These are phyloP conservation scores for Frankliniella intonsa DNA, from an alignment of 2,888 invertebrate genomes.

Conservation along the genomic window DNA sequence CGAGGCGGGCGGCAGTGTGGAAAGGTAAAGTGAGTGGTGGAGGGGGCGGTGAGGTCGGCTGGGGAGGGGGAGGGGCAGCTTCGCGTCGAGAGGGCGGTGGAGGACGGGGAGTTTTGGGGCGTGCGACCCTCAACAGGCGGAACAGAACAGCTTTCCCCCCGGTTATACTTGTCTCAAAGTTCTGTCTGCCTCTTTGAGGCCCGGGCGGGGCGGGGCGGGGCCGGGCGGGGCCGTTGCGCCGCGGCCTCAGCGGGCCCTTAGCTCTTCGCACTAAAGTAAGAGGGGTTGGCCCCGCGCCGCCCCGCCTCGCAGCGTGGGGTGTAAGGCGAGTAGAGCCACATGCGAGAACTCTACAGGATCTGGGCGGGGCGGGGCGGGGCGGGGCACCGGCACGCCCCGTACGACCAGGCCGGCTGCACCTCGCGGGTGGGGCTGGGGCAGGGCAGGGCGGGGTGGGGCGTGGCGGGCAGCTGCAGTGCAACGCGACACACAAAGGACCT, in stretches of 20 bases:
- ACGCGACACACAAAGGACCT: constrained; percentile 10
- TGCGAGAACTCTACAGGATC: background rate
- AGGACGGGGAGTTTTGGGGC: background rate
- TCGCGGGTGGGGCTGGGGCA: too few relatives aligned
- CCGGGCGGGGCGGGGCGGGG: background rate
- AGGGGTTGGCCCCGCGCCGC: too few relatives aligned
- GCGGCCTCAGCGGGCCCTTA: too few relatives aligned
- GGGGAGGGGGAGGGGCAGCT: background rate
- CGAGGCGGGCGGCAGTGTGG: background rate
- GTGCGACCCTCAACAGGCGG: constrained; percentile 23
- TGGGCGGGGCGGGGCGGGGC: too few relatives aligned
- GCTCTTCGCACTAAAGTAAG: background rate
- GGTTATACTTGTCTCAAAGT: constrained; percentile 15
- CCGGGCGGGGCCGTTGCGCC: background rate
- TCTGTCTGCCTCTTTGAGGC: constrained; percentile 17
- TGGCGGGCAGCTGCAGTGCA: background rate
- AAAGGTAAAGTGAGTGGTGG: background rate
- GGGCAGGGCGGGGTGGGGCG: background rate
- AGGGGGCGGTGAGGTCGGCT: too few relatives aligned
- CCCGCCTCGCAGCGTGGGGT: too few relatives aligned
- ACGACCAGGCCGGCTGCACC: background rate
- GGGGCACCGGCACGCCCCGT: too few relatives aligned
- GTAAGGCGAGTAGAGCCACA: too few relatives aligned
- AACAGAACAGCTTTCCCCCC: background rate
- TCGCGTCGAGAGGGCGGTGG: background rate